These are phyloP conservation scores for Bedellia somnulentella DNA, from an alignment of 2,888 invertebrate genomes.

Conservation along the genomic window DNA sequence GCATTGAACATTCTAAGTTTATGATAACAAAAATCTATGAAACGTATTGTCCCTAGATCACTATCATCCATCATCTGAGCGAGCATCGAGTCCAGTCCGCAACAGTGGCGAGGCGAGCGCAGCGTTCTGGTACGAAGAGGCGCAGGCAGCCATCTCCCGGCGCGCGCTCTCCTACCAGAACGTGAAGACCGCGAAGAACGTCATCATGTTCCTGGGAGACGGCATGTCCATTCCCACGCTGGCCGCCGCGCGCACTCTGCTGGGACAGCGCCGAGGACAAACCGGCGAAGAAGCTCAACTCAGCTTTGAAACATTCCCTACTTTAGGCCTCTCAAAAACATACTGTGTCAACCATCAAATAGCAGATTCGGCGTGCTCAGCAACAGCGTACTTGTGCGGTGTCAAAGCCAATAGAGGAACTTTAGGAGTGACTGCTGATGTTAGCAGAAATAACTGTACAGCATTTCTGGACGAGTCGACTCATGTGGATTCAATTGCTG, in stretches of 20 bases:
- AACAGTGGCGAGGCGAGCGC: slow-evolving; percentile 11
- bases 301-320: slow-evolving; percentile 65
- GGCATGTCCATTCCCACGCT: slow-evolving; percentile 74
- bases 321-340: slow-evolving; percentile 65
- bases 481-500: slow-evolving; percentile 65
- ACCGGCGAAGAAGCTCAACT: slow-evolving; percentile 64
- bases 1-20: too few relatives aligned
- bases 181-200: slow-evolving; percentile 36
- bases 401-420: slow-evolving; percentile 66
- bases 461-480: slow-evolving; percentile 44
- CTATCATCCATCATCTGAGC: background rate
- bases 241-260: slow-evolving; percentile 65
- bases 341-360: slow-evolving; percentile 65
- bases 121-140: slow-evolving; percentile 47
- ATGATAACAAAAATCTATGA: too few relatives aligned
- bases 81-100: background rate
- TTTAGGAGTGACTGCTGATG: slow-evolving; percentile 68
- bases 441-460: slow-evolving; percentile 60
- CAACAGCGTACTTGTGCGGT: slow-evolving; percentile 69
- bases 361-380: slow-evolving; percentile 72
- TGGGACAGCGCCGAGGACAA: slow-evolving; percentile 57
- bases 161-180: slow-evolving; percentile 24
- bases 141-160: slow-evolving; percentile 30
- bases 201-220: slow-evolving; percentile 74
- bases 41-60: too few relatives aligned